Percentiles rank a stretch among this genome's conserved stretches.
These are phyloP conservation scores for Tigriopus californicus DNA, from an alignment of 2,888 invertebrate species.

Conservation along the genomic window DNA sequence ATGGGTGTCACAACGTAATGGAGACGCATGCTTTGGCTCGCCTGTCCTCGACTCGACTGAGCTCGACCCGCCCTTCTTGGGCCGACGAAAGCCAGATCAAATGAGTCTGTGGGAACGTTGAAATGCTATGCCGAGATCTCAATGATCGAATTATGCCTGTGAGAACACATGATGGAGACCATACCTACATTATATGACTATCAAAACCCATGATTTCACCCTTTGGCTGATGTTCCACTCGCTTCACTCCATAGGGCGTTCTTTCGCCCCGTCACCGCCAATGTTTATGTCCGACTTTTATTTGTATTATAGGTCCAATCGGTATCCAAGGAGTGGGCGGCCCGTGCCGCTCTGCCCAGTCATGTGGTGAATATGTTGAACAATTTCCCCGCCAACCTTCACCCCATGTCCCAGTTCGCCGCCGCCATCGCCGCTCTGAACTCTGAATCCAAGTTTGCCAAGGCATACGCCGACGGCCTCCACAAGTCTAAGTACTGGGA, in stretches of 20 bases:
- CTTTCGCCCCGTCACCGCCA: not conserved
- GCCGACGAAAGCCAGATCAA: too few species aligned
- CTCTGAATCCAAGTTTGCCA: slow-evolving; percentile 75
- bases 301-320: slow-evolving; percentile 27
- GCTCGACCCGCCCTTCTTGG: too few species aligned
- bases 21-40: not conserved
- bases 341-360: slow-evolving; percentile 66
- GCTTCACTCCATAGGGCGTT: too few species aligned
- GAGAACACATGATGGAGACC: not conserved
- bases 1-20: not conserved
- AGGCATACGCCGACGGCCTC: slow-evolving; percentile 71
- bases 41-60: too few species aligned
- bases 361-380: slow-evolving; percentile 85
- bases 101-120: too few species aligned
- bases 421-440: slow-evolving; percentile 78
- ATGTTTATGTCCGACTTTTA: too few species aligned
- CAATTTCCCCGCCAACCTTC: slow-evolving; percentile 68
- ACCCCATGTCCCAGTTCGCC: slow-evolving; percentile 87
- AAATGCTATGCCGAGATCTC: too few species aligned
- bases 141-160: too few species aligned
- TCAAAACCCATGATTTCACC: not conserved
- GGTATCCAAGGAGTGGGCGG: slow-evolving; percentile 62
- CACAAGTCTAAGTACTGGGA: slow-evolving; percentile 84
- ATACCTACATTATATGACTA: not conserved
- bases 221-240: not conserved